Conservation (phyloP, 2,888 invertebrate genomes). For the Argynnis bischoffii region DNA sequence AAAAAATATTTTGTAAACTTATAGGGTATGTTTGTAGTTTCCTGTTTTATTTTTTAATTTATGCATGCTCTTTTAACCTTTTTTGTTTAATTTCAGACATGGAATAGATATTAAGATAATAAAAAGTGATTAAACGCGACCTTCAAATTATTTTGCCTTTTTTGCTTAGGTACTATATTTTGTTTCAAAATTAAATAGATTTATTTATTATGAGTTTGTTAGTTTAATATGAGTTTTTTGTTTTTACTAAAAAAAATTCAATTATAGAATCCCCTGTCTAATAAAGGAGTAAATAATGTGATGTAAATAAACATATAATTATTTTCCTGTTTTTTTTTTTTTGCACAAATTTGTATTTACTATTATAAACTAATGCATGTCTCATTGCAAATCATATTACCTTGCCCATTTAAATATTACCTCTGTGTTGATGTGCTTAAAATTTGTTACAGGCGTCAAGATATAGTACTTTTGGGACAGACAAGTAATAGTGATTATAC, state of each 20-base stretch:
- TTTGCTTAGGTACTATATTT: conserved; percentile 36
- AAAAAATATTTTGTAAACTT: too few relatives aligned
- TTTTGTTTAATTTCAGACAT: conserved; percentile 61
- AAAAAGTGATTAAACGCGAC: conserved; percentile 51
- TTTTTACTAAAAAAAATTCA: too few relatives aligned
- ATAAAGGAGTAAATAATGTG: too few relatives aligned
- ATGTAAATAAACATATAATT: too few relatives aligned
- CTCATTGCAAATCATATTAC: too few relatives aligned
- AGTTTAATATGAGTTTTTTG: neutral
- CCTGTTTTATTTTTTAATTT: conserved; percentile 12
- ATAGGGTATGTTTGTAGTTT: neutral
- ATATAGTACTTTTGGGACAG: conserved; percentile 62
- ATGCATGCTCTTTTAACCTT: conserved; percentile 28
- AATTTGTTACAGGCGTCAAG: conserved; percentile 66
- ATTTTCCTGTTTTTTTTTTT: too few relatives aligned
- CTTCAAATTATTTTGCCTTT: conserved; percentile 26
- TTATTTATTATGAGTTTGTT: conserved; percentile 1
- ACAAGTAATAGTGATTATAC: conserved; percentile 61
- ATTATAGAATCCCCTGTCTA: too few relatives aligned
- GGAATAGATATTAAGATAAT: conserved; percentile 69
- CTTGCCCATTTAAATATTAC: too few relatives aligned
- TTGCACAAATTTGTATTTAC: too few relatives aligned
- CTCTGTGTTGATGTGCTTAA: neutral
- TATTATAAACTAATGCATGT: too few relatives aligned
- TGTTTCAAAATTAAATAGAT: conserved; percentile 22